phyloP scores from a whole-genome alignment of 2,113 vertebrate genomes.

The Austrofundulus limnaeus region DNA sequence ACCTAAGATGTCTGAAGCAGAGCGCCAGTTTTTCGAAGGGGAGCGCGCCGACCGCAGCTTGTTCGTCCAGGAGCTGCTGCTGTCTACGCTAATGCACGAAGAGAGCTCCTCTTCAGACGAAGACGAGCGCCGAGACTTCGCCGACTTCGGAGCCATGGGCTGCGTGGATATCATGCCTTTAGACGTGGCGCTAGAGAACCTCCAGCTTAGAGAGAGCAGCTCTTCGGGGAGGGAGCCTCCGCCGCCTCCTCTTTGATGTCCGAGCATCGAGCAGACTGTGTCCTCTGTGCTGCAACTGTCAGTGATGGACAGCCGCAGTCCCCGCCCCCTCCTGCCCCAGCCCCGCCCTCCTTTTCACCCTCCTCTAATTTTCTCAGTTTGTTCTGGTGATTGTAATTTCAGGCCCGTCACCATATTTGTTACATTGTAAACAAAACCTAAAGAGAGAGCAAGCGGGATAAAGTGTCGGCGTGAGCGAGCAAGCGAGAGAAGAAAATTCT shows the following conservation, averaged over 20 bases:
- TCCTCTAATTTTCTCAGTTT: conserved; percentile 60
- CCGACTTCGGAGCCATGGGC: conserved; percentile 98
- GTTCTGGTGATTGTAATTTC: conserved; percentile 99
- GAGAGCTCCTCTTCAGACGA: conserved; percentile 98
- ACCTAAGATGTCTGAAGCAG: conserved; percentile 94
- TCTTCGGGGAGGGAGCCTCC: conserved; percentile 97
- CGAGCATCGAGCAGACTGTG: conserved; percentile 93
- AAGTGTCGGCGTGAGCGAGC: conserved; percentile 79
- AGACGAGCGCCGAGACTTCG: conserved; percentile 95
- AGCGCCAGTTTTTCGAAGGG: conserved; percentile 92
- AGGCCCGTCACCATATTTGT: conserved; percentile 98
- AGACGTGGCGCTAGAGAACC: conserved; percentile 99
- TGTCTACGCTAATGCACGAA: conserved; percentile 95
- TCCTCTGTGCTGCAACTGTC: conserved; percentile 99
- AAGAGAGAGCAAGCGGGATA: conserved; percentile 77
- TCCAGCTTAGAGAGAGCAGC: conserved; percentile 94
- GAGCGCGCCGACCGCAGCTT: conserved; percentile 96
- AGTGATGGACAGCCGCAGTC: conserved; percentile 86
- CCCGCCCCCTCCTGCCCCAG: conserved; percentile 9
- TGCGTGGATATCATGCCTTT: conserved; percentile 99
- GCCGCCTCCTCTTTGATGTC: conserved; percentile 99
- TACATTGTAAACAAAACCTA: conserved; percentile 99
- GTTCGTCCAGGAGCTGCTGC: conserved; percentile 96
- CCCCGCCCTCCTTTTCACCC: conserved; percentile 58
- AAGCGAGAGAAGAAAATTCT: conserved; percentile 87